These are phyloP conservation scores for Heterodera filipjevi DNA, from an alignment of 2,888 invertebrate genomes.

Conservation along the genomic window DNA sequence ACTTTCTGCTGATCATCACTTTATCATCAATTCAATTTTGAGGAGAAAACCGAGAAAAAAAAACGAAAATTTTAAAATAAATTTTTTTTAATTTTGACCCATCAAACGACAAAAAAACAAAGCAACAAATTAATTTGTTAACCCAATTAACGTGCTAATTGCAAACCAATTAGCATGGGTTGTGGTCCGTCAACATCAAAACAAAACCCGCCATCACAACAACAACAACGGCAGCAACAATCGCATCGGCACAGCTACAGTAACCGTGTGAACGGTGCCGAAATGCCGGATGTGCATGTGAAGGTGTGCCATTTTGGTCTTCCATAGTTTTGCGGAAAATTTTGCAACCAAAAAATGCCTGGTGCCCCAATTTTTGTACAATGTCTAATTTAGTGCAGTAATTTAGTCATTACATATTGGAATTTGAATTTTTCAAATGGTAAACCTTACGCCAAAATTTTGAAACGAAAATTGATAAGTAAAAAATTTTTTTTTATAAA, in stretches of 20 bases:
- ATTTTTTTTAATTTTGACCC: too few species aligned
- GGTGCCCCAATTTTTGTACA: too few species aligned
- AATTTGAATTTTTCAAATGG: too few species aligned
- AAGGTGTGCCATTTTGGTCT: not conserved
- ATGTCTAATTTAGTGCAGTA: too few species aligned
- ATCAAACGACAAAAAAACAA: not conserved
- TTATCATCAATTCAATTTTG: not conserved
- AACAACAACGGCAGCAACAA: not conserved
- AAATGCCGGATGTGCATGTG: constrained; percentile 10
- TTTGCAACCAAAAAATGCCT: not conserved
- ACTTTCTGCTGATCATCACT: not conserved
- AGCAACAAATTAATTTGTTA: not conserved
- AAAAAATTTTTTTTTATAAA: too few species aligned
- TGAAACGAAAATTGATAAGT: too few species aligned
- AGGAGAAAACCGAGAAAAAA: not conserved
- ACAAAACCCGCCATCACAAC: too few species aligned
- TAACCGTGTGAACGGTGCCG: not conserved
- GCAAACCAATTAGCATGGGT: constrained; percentile 15
- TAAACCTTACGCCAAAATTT: too few species aligned
- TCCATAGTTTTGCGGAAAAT: too few species aligned
- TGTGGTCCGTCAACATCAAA: constrained; percentile 30
- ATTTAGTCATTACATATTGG: too few species aligned
- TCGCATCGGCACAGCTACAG: not conserved
- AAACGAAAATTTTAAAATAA: too few species aligned
- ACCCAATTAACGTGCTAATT: not conserved